Evolutionary conservation across 92 coral and sea anemone genomes (phyloP).

Genomic region (Montipora capitata): DNA sequence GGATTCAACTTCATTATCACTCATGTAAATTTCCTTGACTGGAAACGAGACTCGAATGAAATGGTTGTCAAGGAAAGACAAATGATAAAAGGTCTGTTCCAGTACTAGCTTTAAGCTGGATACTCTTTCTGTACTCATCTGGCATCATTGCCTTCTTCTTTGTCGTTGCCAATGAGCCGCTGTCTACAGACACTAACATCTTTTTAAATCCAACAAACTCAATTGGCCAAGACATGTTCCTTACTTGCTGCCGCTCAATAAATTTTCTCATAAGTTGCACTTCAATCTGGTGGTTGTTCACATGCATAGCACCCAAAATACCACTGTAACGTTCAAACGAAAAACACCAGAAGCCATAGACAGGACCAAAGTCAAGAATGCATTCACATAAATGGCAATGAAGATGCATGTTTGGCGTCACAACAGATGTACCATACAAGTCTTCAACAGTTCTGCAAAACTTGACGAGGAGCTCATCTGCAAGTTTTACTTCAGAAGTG

Average conservation of each 20-base stretch:
- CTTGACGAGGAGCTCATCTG: constrained; percentile 48
- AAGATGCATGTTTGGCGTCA: constrained; percentile 11
- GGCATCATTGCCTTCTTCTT: no score
- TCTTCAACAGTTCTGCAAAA: constrained; percentile 57
- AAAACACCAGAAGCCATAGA: constrained; percentile 30
- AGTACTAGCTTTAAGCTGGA: neutral
- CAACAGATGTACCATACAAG: constrained; percentile 38
- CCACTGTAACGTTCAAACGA: no score
- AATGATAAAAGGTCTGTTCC: neutral
- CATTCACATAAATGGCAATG: constrained; percentile 67
- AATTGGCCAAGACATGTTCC: no score
- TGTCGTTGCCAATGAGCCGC: no score
- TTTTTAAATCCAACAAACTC: no score
- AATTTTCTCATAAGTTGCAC: no score
- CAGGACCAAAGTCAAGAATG: constrained; percentile 72
- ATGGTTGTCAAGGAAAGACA: neutral
- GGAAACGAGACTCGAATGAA: neutral
- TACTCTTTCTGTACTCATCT: neutral
- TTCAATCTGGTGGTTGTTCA: no score
- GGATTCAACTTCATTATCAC: neutral
- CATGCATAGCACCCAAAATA: no score
- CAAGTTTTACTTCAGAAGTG: constrained; percentile 19
- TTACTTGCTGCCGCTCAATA: no score
- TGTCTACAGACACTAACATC: no score
- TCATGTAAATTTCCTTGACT: neutral